Conservation (phyloP, 2,888 invertebrate genomes). For the Salpingus planirostris region DNA sequence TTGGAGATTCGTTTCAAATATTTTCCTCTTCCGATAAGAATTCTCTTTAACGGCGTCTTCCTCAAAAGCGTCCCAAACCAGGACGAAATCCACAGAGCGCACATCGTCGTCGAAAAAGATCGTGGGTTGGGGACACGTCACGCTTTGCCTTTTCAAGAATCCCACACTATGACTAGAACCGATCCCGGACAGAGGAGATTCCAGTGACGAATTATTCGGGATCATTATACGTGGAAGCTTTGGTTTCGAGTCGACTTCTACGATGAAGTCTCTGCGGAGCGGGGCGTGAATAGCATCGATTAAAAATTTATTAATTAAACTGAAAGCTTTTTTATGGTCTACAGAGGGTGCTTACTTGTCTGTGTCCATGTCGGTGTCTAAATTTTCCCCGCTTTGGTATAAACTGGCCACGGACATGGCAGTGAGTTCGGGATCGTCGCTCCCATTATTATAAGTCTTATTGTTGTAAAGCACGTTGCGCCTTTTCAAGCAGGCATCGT, state of each 20-base stretch:
- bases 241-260: too few species aligned
- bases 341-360: constrained; percentile 47
- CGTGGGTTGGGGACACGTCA: constrained; percentile 43
- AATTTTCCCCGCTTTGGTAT: constrained; percentile 49
- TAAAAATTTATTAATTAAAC: too few species aligned
- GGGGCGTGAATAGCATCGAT: too few species aligned
- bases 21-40: constrained; percentile 44
- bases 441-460: background rate
- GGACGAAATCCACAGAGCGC: constrained; percentile 67
- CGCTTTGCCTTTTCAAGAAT: constrained; percentile 7
- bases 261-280: too few species aligned
- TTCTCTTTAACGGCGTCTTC: constrained; percentile 43
- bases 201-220: too few species aligned
- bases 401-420: constrained; percentile 53
- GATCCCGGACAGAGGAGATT: too few species aligned
- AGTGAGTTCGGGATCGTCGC: constrained; percentile 24
- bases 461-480: too few species aligned
- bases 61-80: constrained; percentile 62
- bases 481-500: too few species aligned
- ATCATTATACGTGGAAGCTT: too few species aligned
- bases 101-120: constrained; percentile 62
- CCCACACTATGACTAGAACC: constrained; percentile 7
- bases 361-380: constrained; percentile 53
- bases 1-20: constrained; percentile 64
- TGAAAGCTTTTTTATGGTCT: too few species aligned